A percentile compares a stretch with the other conserved stretches of the same genome.
These are phyloP conservation scores for Acanthornis magna DNA, from an alignment of 2,797 vertebrate genomes.

Conservation along the genomic window DNA sequence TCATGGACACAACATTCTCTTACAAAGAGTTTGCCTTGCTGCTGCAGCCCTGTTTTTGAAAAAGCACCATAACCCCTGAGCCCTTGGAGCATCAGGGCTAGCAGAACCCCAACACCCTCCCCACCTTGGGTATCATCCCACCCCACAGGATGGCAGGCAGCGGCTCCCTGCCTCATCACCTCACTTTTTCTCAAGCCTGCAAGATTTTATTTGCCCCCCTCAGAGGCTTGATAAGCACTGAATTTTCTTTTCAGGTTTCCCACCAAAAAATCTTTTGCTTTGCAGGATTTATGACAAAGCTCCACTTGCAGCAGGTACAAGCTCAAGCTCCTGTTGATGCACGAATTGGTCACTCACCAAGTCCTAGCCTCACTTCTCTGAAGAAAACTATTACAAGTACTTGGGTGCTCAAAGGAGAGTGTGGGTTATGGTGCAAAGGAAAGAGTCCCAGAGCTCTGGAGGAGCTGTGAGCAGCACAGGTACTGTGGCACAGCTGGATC, in stretches of 20 bases:
- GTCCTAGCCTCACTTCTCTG: not conserved
- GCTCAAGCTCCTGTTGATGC: not conserved
- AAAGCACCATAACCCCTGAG: rapidly evolving
- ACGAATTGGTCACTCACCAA: not conserved
- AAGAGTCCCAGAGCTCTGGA: not conserved
- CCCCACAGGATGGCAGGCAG: not conserved
- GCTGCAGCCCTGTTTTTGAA: not conserved
- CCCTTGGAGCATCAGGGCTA: not conserved
- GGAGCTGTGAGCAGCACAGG: not conserved
- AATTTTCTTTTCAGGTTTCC: not conserved
- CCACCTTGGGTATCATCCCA: rapidly evolving
- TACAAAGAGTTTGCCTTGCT: not conserved
- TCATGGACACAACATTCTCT: not conserved
- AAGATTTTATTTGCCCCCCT: not conserved
- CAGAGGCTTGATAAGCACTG: not conserved
- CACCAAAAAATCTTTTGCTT: not conserved
- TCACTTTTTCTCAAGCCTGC: not conserved
- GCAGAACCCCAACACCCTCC: not conserved
- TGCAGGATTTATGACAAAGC: not conserved
- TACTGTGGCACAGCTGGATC: not conserved
- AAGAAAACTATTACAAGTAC: not conserved
- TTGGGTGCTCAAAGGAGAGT: not conserved
- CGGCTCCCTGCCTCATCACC: not conserved
- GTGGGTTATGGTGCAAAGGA: not conserved
- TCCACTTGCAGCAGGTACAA: not conserved